These are phyloP conservation scores for Latrodectus hesperus DNA, from an alignment of 2,888 invertebrate species.

Conservation along the genomic window DNA sequence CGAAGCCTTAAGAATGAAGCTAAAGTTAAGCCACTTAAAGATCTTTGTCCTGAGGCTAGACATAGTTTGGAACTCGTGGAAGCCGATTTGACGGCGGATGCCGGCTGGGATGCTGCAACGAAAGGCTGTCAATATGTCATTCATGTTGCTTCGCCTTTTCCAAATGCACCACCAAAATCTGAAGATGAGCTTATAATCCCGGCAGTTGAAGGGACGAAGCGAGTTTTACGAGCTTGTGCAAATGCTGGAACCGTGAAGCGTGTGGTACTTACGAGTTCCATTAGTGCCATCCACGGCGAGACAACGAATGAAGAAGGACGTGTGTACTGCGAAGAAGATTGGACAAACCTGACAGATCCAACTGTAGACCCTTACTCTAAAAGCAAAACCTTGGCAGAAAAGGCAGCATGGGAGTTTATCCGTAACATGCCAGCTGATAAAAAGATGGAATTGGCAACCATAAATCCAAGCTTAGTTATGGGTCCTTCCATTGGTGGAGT, in stretches of 20 bases:
- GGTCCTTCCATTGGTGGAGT: slow-evolving; percentile 75
- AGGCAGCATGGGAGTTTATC: slow-evolving; percentile 77
- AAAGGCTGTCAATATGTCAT: slow-evolving; percentile 76
- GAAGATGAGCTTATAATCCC: slow-evolving; percentile 76
- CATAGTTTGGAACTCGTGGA: slow-evolving; percentile 76
- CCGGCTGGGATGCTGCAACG: slow-evolving; percentile 75
- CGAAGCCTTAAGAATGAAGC: slow-evolving; percentile 75
- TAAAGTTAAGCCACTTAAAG: slow-evolving; percentile 73
- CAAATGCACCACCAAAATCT: slow-evolving; percentile 72
- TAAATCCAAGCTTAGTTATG: slow-evolving; percentile 77
- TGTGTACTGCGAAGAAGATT: slow-evolving; percentile 74
- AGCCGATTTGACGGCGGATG: slow-evolving; percentile 76
- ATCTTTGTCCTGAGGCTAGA: slow-evolving; percentile 74
- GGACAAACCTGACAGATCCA: slow-evolving; percentile 73
- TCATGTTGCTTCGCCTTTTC: slow-evolving; percentile 76
- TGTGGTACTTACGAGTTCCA: slow-evolving; percentile 77
- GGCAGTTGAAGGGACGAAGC: slow-evolving; percentile 77
- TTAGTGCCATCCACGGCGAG: slow-evolving; percentile 75
- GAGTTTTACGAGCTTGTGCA: slow-evolving; percentile 76
- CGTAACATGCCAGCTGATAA: slow-evolving; percentile 73
- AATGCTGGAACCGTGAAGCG: slow-evolving; percentile 76
- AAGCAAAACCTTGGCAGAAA: slow-evolving; percentile 77
- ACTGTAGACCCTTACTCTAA: slow-evolving; percentile 74
- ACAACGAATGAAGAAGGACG: slow-evolving; percentile 72
- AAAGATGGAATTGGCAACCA: slow-evolving; percentile 75